Base-by-base conservation (phyloP, 2,113 vertebrate species). In the Phodopus roborovskii region DNA sequence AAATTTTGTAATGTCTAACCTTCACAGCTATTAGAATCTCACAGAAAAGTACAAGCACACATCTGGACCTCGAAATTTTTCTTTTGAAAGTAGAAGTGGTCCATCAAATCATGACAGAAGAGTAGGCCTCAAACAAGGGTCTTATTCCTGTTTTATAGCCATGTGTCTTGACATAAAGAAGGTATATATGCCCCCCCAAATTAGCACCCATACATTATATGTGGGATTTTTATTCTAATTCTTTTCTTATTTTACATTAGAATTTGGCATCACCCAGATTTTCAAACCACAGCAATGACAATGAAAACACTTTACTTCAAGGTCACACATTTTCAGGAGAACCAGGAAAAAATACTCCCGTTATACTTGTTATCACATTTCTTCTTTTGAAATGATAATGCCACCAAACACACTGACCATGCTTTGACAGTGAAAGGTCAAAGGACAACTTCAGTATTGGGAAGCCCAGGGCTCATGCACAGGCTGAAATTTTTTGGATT, bases 401-500 rank as follows among this genome's bases (percentile, higher is more conserved):
- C 90, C 97, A 42, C 90, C 71, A 83, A 90, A 71, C 9, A 42
- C 10, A 75, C 53, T 70, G 75, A 24, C 9, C 39, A 75, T 17
- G 33, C 7, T 87, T 88, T 89, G 17, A 86, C 50, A 58, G 94
- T 64, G 60, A 26, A 62, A 95, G 53, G 95, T 79, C 36, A 88
- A 97, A 97, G 53, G 83, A 95, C 82, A 94, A 77, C 56, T 66
- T 94, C 60, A 96, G 73, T 96, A 95, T 53, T 39, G 56, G 15
- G 30, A 30, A 92, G 15, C 53, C 5, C 7, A 73, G 11, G 89
- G 17, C 9, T 96, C 19, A 74, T n/a, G 7, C 30, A 95, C 58
- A 48, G 95, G 50, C 88, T 92, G 97, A 97, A 97, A 93, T 92
- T 26, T 94, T 95, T 70, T 66, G 84, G 24, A 39, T 66, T 96